These are phyloP conservation scores for Ormyrus labotus DNA, from an alignment of 2,888 invertebrate genomes.

Conservation along the genomic window DNA sequence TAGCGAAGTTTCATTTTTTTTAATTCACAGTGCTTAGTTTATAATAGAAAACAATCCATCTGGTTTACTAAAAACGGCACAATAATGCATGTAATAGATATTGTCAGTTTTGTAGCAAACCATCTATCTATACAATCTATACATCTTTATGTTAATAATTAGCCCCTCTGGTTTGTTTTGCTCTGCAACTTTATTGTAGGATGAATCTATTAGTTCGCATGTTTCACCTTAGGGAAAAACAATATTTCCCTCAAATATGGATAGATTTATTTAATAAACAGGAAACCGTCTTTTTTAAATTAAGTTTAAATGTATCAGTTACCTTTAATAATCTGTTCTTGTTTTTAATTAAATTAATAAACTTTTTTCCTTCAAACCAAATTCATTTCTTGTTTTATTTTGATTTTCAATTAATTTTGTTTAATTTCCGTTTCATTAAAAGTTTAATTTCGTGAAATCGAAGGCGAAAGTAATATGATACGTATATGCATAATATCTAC, in stretches of 20 bases:
- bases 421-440: background rate
- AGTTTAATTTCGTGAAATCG: conserved; percentile 31
- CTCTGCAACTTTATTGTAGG: conserved; percentile 23
- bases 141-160: conserved; percentile 11
- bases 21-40: conserved; percentile 4
- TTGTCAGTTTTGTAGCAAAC: conserved; percentile 7
- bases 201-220: conserved; percentile 5
- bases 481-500: conserved; percentile 26
- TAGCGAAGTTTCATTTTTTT: conserved; percentile 19
- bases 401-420: background rate
- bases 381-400: conserved; percentile 12
- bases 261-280: conserved; percentile 27
- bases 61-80: too few relatives aligned
- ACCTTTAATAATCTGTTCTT: conserved; percentile 52
- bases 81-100: too few relatives aligned
- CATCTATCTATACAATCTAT: background rate
- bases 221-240: background rate
- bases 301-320: conserved; percentile 55
- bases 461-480: conserved; percentile 17
- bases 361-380: conserved; percentile 39
- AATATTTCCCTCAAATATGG: conserved; percentile 1
- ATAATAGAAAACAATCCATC: conserved; percentile 6
- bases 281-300: conserved; percentile 29
- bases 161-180: conserved; percentile 5
- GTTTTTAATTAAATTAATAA: conserved; percentile 55